phyloP scores from a whole-genome alignment of 2,797 vertebrate genomes.

The Syndactyla subalaris region DNA sequence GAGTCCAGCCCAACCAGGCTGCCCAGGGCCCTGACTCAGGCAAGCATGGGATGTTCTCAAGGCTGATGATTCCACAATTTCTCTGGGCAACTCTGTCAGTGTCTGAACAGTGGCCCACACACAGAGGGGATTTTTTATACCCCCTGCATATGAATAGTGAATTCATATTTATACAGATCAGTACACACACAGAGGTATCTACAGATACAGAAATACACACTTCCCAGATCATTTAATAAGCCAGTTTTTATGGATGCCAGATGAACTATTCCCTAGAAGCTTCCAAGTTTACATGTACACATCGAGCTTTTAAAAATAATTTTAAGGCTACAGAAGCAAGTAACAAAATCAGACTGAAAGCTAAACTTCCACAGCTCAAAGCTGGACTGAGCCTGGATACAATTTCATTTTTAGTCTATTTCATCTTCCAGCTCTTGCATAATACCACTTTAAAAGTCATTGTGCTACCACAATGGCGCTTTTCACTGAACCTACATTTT shows the following conservation, averaged over 20 bases:
- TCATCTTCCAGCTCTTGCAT: background rate
- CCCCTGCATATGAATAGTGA: background rate
- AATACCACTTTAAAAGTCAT: background rate
- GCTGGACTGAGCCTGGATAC: background rate
- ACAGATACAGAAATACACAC: background rate
- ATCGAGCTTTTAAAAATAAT: background rate
- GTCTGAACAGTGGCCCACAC: background rate
- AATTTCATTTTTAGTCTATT: background rate
- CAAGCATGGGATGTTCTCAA: background rate
- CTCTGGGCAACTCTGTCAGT: background rate
- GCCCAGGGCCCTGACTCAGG: background rate
- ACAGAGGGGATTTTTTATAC: background rate
- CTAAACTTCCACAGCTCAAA: background rate
- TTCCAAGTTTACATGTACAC: background rate
- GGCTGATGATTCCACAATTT: background rate
- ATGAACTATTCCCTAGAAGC: background rate
- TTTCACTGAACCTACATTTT: background rate
- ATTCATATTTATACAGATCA: background rate
- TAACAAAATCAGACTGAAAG: background rate
- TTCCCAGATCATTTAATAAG: background rate
- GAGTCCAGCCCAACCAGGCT: background rate
- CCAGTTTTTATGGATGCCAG: background rate
- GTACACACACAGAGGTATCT: background rate
- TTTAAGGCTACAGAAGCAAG: background rate
- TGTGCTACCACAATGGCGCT: background rate